phyloP scores from a whole-genome alignment of 2,797 vertebrate genomes.

The Danio kyathit region DNA sequence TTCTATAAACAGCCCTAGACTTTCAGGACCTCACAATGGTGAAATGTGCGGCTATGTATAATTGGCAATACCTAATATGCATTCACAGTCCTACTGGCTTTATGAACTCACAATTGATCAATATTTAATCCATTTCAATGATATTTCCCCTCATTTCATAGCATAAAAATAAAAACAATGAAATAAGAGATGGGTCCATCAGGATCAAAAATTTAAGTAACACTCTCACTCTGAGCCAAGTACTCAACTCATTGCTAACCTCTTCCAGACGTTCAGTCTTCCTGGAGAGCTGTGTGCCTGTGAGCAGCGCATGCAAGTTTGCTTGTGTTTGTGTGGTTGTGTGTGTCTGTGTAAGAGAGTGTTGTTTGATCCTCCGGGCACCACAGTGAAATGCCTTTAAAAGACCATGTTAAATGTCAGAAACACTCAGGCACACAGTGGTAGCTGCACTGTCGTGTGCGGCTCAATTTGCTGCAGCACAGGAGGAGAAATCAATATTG shows the following conservation, averaged over 20 bases:
- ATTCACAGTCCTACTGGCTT: conserved; percentile 2
- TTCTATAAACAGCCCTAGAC: background rate
- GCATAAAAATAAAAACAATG: background rate
- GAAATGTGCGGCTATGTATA: background rate
- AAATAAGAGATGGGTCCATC: conserved; percentile 1
- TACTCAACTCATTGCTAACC: conserved; percentile 17
- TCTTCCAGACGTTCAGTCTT: conserved; percentile 19
- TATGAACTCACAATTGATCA: background rate
- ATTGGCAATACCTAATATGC: background rate
- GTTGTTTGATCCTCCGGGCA: conserved; percentile 80
- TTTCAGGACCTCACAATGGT: background rate
- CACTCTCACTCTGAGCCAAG: background rate
- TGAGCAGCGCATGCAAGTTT: conserved; percentile 44
- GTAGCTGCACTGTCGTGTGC: conserved; percentile 76
- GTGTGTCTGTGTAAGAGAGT: conserved; percentile 59
- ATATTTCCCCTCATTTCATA: conserved; percentile 10
- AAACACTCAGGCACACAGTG: conserved; percentile 83
- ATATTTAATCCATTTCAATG: background rate
- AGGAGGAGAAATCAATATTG: conserved; percentile 70
- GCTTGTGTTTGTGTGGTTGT: conserved; percentile 62
- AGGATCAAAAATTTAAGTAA: conserved; percentile 19
- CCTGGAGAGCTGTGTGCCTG: conserved; percentile 34
- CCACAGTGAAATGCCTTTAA: conserved; percentile 84
- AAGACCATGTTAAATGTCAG: conserved; percentile 88
- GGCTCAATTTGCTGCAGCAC: conserved; percentile 82